Evolutionary conservation across 2,113 vertebrate species (phyloP).

Genomic region (Tauraco erythrolophus): DNA sequence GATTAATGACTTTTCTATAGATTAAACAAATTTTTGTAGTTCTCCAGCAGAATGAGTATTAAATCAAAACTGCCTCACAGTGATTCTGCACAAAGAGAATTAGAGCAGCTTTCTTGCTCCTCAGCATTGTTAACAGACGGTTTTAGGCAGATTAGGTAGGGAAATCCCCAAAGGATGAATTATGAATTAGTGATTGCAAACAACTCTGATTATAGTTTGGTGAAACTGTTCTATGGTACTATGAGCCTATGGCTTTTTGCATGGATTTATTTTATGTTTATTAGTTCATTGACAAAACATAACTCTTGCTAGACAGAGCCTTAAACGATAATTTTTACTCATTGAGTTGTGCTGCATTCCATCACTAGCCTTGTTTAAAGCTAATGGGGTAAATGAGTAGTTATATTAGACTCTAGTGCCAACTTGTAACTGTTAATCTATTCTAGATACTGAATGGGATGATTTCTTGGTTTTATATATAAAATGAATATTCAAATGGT

Average conservation of each 20-base stretch:
- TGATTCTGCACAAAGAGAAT: slow-evolving; percentile 7
- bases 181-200: slow-evolving; percentile 56
- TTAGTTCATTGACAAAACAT: background rate
- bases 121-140: slow-evolving; percentile 56
- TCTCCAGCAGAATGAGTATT: background rate
- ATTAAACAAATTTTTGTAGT: slow-evolving; percentile 1
- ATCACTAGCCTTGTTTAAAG: background rate
- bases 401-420: fast-evolving
- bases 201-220: slow-evolving; percentile 34
- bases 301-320: background rate
- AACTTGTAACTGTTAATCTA: background rate
- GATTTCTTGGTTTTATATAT: background rate
- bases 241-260: background rate
- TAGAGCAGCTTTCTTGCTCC: slow-evolving; percentile 30
- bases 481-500: background rate
- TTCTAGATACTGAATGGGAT: background rate
- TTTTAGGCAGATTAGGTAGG: slow-evolving; percentile 54
- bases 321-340: background rate
- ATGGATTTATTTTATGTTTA: background rate
- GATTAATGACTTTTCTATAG: slow-evolving; percentile 3
- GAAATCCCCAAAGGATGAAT: slow-evolving; percentile 28
- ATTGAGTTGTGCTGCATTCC: background rate
- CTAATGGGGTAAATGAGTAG: background rate
- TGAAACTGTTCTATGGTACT: background rate
- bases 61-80: background rate